A percentile compares a stretch with the other conserved stretches of the same genome.
These are phyloP conservation scores for Hystrix cristata DNA, from an alignment of 2,113 vertebrate species.

Conservation along the genomic window DNA sequence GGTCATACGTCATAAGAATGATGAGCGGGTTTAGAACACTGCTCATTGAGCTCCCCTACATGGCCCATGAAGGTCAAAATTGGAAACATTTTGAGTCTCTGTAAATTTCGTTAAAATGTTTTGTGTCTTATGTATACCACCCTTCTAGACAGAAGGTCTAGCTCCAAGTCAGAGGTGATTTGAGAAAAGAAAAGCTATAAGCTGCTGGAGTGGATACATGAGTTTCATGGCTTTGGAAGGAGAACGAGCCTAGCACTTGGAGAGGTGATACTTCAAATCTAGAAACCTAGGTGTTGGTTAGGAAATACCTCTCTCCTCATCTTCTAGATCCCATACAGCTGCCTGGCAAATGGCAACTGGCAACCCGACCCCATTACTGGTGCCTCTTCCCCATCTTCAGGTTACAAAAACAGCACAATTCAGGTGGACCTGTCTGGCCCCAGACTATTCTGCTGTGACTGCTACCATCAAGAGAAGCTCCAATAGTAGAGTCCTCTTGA, in stretches of 20 bases:
- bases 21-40: neutral
- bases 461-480: neutral
- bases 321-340: neutral
- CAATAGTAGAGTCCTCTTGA: neutral
- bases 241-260: neutral
- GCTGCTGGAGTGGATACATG: neutral
- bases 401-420: neutral
- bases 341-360: neutral
- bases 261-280: neutral
- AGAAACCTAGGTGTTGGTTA: neutral
- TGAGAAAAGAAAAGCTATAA: neutral
- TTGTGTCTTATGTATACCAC: neutral
- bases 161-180: neutral
- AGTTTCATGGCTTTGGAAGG: neutral
- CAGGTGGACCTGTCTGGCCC: neutral
- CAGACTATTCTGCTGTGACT: neutral
- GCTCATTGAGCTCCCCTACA: neutral
- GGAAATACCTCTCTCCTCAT: neutral
- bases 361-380: neutral
- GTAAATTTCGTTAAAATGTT: neutral
- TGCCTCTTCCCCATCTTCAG: neutral
- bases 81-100: neutral
- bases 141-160: neutral
- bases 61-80: neutral
- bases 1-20: neutral